phyloP scores from a whole-genome alignment of 2,113 vertebrate genomes.

The Toxotes chatareus region DNA sequence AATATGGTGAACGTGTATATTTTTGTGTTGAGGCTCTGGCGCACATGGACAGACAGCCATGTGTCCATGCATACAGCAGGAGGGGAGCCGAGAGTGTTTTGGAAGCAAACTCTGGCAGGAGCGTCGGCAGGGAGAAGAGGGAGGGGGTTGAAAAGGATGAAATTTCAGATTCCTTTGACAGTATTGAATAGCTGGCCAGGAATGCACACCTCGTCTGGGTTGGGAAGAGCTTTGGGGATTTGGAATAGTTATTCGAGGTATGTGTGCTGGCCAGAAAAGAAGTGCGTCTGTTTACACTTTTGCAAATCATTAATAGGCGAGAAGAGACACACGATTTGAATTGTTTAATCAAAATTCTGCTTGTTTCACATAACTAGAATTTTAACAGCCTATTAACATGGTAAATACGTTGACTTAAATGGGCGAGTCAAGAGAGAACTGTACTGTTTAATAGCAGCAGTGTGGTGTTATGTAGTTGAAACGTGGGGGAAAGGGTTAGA shows the following conservation, averaged over 20 bases:
- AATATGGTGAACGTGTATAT: not conserved
- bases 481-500: not conserved
- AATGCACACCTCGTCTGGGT: constrained; percentile 73
- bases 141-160: constrained; percentile 66
- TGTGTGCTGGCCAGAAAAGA: constrained; percentile 36
- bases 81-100: constrained; percentile 26
- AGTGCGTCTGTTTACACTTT: constrained; percentile 45
- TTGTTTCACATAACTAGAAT: not conserved
- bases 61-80: constrained; percentile 25
- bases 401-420: not conserved
- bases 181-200: constrained; percentile 69
- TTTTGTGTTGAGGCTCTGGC: constrained; percentile 5
- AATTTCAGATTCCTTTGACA: constrained; percentile 80
- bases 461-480: not conserved
- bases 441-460: not conserved
- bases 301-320: constrained; percentile 38
- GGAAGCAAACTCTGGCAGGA: constrained; percentile 39
- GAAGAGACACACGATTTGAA: not conserved
- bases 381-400: not conserved
- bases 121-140: not conserved
- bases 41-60: constrained; percentile 14
- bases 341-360: not conserved
- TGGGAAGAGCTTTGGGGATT: constrained; percentile 59
- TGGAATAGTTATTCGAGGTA: constrained; percentile 57
- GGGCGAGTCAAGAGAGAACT: not conserved